These are phyloP conservation scores for Casuarius casuarius DNA, from an alignment of 2,113 vertebrate genomes.

Conservation along the genomic window DNA sequence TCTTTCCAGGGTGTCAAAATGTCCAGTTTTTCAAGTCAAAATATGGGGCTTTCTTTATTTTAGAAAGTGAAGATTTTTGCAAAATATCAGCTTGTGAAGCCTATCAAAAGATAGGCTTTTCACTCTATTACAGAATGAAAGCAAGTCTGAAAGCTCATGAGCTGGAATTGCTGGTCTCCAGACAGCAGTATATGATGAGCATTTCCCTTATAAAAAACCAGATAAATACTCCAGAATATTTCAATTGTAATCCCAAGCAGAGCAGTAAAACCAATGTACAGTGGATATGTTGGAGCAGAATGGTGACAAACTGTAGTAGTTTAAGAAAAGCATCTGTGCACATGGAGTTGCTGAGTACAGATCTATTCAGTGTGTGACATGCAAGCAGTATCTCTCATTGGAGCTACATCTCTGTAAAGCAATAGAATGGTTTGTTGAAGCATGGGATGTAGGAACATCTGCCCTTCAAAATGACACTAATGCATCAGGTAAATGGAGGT, in stretches of 20 bases:
- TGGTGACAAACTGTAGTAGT: conserved; percentile 35
- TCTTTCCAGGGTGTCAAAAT: background rate
- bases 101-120: conserved; percentile 1
- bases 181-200: background rate
- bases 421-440: conserved; percentile 35
- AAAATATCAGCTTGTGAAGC: background rate
- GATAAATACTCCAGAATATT: conserved; percentile 39
- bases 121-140: conserved; percentile 14
- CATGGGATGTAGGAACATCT: conserved; percentile 52
- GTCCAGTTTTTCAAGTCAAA: background rate
- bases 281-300: conserved; percentile 32
- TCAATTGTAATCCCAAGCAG: conserved; percentile 8
- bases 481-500: conserved; percentile 67
- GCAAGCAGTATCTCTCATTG: accelerated
- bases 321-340: background rate
- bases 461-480: conserved; percentile 64
- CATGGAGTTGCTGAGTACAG: background rate
- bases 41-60: background rate
- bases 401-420: background rate
- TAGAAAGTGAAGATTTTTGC: background rate
- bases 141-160: conserved; percentile 44
- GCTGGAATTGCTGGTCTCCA: conserved; percentile 35
- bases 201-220: background rate
- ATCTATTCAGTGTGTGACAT: background rate
- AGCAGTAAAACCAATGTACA: conserved; percentile 28